Conservation (phyloP, 1,140 invertebrate genomes). For the Charaxes varanes region DNA sequence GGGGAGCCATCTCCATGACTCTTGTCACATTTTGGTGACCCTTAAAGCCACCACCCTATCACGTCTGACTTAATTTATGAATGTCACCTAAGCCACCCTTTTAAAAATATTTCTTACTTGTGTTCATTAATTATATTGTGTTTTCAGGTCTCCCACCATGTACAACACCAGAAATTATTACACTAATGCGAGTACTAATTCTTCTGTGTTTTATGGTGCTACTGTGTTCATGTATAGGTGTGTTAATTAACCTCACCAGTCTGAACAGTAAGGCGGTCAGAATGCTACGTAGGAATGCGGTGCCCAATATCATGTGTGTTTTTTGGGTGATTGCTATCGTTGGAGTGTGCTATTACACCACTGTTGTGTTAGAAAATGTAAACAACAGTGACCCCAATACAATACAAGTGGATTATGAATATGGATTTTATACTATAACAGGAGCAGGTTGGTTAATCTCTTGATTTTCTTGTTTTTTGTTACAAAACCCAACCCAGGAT, state of each 20-base stretch:
- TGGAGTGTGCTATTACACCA: conserved; percentile 73
- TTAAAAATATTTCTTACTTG: too few species aligned
- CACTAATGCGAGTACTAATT: conserved; percentile 72
- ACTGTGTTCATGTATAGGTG: conserved; percentile 69
- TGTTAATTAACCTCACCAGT: conserved; percentile 71
- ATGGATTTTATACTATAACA: conserved; percentile 75
- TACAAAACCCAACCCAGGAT: too few species aligned
- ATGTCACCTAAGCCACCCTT: too few species aligned
- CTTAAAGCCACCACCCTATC: too few species aligned
- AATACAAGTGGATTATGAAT: conserved; percentile 73
- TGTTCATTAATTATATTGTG: too few species aligned
- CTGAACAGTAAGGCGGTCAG: conserved; percentile 68
- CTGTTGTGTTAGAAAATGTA: conserved; percentile 63
- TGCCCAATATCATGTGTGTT: conserved; percentile 73
- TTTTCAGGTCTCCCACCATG: conserved; percentile 69
- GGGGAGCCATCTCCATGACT: too few species aligned
- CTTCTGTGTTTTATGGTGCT: conserved; percentile 73
- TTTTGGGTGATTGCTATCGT: conserved; percentile 74
- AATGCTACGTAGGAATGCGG: conserved; percentile 69
- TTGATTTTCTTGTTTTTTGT: too few species aligned
- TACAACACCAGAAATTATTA: conserved; percentile 68
- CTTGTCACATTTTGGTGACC: too few species aligned
- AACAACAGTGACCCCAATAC: conserved; percentile 57
- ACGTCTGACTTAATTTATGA: too few species aligned
- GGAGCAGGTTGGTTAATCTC: conserved; percentile 73